Evolutionary conservation across 2,113 vertebrate genomes (phyloP).

Genomic region (Entomyzon cyanotis): DNA sequence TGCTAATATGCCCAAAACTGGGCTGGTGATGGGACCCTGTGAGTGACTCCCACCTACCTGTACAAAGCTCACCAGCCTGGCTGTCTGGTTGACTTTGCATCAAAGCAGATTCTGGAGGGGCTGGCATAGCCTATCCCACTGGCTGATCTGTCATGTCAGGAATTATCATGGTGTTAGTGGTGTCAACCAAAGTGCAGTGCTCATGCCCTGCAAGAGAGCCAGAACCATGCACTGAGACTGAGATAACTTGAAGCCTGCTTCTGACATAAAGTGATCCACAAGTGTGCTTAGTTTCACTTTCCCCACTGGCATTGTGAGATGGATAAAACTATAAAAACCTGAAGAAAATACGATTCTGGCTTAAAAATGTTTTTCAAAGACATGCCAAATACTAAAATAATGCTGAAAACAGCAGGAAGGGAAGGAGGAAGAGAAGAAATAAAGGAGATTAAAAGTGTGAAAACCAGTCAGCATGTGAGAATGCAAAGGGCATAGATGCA

Average conservation of each 20-base stretch:
- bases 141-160: neutral
- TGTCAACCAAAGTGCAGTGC: neutral
- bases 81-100: neutral
- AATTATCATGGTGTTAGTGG: fast-evolving
- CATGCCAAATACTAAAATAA: neutral
- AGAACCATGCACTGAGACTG: neutral
- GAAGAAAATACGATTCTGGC: neutral
- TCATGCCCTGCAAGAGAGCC: neutral
- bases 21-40: neutral
- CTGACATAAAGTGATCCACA: neutral
- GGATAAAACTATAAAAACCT: neutral
- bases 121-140: neutral
- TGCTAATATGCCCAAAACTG: neutral
- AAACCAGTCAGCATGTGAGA: neutral
- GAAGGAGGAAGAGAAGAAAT: neutral
- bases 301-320: neutral
- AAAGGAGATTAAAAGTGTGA: neutral
- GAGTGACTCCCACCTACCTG: neutral
- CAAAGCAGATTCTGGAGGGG: neutral
- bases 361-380: neutral
- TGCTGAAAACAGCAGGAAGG: neutral
- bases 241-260: neutral
- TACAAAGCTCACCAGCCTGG: neutral
- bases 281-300: neutral
- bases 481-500: neutral